These are phyloP conservation scores for Sympetrum striolatum DNA, from an alignment of 2,888 invertebrate species.

Conservation along the genomic window DNA sequence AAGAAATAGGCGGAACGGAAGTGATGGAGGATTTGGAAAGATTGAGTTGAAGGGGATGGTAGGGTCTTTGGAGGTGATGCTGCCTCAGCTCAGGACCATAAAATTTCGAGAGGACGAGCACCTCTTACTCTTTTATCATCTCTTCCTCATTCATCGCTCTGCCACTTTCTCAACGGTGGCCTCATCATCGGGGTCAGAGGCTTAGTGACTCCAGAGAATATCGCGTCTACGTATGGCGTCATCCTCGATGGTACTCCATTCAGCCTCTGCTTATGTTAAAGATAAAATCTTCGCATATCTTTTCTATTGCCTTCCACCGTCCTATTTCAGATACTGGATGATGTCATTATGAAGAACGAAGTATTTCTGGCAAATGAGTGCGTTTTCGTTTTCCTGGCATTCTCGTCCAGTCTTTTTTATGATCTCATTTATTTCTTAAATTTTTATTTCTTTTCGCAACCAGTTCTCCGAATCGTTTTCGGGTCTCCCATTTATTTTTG, in stretches of 20 bases:
- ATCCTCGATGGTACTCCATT: not conserved
- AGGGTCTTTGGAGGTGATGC: not conserved
- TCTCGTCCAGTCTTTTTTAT: not conserved
- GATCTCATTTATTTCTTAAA: too few species aligned
- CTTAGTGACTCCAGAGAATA: not conserved
- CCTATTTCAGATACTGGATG: not conserved
- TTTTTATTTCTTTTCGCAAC: too few species aligned
- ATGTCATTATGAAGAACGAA: not conserved
- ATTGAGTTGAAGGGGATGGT: not conserved
- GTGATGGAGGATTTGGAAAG: not conserved
- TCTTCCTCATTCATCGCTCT: not conserved
- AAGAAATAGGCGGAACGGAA: too few species aligned
- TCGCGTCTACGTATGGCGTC: conserved; percentile 5
- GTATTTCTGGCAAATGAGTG: not conserved
- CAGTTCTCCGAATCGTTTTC: too few species aligned
- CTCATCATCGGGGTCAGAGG: conserved; percentile 6
- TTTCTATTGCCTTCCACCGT: not conserved
- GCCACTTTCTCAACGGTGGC: not conserved
- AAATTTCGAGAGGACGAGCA: not conserved
- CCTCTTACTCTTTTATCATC: not conserved
- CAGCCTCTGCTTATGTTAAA: not conserved
- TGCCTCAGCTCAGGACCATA: not conserved
- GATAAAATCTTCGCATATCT: not conserved
- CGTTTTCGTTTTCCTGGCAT: not conserved
- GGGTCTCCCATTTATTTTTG: too few species aligned